These are phyloP conservation scores for Phenacoccus solenopsis DNA, from an alignment of 1,140 invertebrate genomes.

Conservation along the genomic window DNA sequence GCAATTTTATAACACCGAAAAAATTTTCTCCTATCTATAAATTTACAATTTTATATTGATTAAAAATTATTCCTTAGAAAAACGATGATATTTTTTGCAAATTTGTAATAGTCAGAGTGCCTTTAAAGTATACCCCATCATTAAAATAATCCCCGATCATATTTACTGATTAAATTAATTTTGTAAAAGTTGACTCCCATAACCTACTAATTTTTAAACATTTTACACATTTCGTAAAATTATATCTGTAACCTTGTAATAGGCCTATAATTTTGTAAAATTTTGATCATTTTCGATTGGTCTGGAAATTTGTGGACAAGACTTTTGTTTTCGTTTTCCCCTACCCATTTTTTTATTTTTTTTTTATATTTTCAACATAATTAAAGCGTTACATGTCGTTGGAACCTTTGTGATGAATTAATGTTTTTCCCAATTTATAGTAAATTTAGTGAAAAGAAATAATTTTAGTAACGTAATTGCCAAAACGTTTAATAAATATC, in stretches of 20 bases:
- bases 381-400: slow-evolving; percentile 15
- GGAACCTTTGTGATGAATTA: slow-evolving; percentile 8
- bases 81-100: no score
- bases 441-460: not conserved
- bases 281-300: slow-evolving; percentile 18
- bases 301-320: slow-evolving; percentile 17
- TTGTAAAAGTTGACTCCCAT: no score
- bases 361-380: slow-evolving; percentile 8
- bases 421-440: not conserved
- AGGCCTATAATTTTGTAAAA: slow-evolving; percentile 18
- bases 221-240: not conserved
- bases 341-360: not conserved
- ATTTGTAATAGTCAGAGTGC: no score
- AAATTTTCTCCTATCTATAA: not conserved
- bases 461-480: slow-evolving; percentile 5
- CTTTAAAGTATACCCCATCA: no score
- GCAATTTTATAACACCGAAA: not conserved
- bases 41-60: not conserved
- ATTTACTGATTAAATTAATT: no score
- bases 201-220: not conserved
- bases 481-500: not conserved
- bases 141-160: no score
- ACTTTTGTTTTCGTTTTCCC: slow-evolving; percentile 16
- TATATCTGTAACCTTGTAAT: slow-evolving; percentile 7
- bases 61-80: no score